A percentile compares a stretch with the other conserved stretches of the same genome.
phyloP scores from a whole-genome alignment of 2,888 invertebrate genomes.

The Encarsia formosa region DNA sequence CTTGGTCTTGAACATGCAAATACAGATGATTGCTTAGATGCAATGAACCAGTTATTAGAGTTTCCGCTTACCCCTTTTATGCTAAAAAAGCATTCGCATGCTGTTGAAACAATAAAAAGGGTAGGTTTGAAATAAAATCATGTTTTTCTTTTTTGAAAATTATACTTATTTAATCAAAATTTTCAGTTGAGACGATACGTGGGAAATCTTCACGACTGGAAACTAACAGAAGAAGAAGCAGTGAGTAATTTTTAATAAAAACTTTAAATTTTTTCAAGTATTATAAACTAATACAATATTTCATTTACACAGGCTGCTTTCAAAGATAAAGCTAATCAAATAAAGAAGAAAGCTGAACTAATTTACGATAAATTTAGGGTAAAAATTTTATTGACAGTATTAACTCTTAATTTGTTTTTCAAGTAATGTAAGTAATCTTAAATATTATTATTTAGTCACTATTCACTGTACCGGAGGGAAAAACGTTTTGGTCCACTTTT shows the following conservation, averaged over 20 bases:
- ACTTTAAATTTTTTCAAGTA: not conserved
- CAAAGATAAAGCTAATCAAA: constrained; percentile 64
- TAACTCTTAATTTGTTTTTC: not conserved
- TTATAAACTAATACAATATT: constrained; percentile 19
- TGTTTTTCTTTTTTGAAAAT: constrained; percentile 9
- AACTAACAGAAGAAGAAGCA: constrained; percentile 59
- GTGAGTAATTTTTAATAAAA: constrained; percentile 34
- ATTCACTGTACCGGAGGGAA: constrained; percentile 60
- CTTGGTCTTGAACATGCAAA: constrained; percentile 67
- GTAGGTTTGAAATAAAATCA: no score
- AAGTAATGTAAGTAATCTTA: not conserved
- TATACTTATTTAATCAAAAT: not conserved
- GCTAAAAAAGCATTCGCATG: constrained; percentile 76
- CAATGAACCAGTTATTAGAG: constrained; percentile 61
- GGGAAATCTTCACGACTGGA: constrained; percentile 75
- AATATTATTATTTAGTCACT: constrained; percentile 51
- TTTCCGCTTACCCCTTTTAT: constrained; percentile 67
- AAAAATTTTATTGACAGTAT: constrained; percentile 38
- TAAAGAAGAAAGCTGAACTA: constrained; percentile 66
- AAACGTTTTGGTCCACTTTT: constrained; percentile 71
- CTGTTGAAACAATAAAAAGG: constrained; percentile 73
- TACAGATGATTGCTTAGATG: constrained; percentile 66
- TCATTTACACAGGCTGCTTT: constrained; percentile 52
- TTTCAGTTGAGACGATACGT: constrained; percentile 66
- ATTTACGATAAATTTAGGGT: constrained; percentile 59